Evolutionary conservation across 1,140 invertebrate species (phyloP).

Genomic region (Coboldia fuscipes): DNA sequence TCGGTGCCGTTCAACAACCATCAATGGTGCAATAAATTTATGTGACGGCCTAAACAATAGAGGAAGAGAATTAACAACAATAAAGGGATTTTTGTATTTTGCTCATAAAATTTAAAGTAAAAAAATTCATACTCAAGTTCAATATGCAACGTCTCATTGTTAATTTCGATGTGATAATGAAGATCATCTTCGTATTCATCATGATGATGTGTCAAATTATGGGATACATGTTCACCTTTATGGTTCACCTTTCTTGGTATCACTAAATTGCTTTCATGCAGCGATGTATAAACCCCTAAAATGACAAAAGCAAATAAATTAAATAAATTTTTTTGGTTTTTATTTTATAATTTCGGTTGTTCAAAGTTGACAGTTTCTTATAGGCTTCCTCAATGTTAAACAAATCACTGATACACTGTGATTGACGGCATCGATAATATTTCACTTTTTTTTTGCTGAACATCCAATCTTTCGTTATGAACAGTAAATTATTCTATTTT

Average conservation of each 20-base stretch:
- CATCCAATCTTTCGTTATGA: too few relatives aligned
- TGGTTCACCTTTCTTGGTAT: conserved; percentile 31
- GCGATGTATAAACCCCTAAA: too few relatives aligned
- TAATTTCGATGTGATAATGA: conserved; percentile 32
- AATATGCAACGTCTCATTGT: conserved; percentile 28
- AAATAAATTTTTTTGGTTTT: too few relatives aligned
- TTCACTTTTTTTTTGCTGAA: too few relatives aligned
- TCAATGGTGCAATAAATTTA: conserved; percentile 40
- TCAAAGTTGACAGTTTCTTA: too few relatives aligned
- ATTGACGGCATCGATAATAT: too few relatives aligned
- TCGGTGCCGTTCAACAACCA: conserved; percentile 46
- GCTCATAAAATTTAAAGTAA: background rate
- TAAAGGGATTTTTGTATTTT: background rate
- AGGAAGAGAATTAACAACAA: background rate
- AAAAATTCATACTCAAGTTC: conserved; percentile 13
- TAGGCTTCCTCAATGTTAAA: too few relatives aligned
- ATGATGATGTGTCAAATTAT: conserved; percentile 29
- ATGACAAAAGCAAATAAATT: too few relatives aligned
- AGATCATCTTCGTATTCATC: conserved; percentile 15
- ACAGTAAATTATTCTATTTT: too few relatives aligned
- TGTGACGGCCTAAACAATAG: conserved; percentile 28
- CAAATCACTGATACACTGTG: too few relatives aligned
- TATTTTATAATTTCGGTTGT: too few relatives aligned
- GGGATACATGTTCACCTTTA: conserved; percentile 28
- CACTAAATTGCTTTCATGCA: conserved; percentile 28